Evolutionary conservation across 2,113 vertebrate genomes (phyloP), one percentile per base, ranked within the genome.

Genomic region (Toxostoma redivivum): DNA sequence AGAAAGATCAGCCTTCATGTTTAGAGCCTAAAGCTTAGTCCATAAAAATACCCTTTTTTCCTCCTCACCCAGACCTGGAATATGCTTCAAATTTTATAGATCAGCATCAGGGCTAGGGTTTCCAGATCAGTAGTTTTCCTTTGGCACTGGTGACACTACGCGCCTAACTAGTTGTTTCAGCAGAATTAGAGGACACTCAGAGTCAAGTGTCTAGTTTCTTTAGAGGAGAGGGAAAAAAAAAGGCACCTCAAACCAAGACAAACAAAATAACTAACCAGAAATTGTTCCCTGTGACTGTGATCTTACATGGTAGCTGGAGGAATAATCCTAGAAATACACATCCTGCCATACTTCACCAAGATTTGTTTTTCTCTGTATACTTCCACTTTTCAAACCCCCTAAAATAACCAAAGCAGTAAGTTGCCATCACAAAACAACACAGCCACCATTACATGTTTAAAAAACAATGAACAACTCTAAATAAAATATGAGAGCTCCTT

Each of bases 401-500:
- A 96, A 95, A 96, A 95, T 66, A 95, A 92, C 89, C 87, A 93
- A 86, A 95, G 87, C 70, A 69, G 74, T 71, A 84, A 38, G 89
- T 72, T 95, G 76, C 71, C 65, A 90, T 86, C 84, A 94, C 65
- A 97, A 84, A 95, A 93, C 45, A 71, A 53, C 60, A 85, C 24
- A 95, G 78, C 70, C 47, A 94, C 73, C 20, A 88, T 69, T 56
- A 78, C 3, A 61, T 40, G 45, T 96, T 96, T 81, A 90, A 95
- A 96, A 85, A 96, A 80, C 78, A 95, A 72, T 47, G 17, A 78
- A 88, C 28, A 83, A 67, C 33, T 93, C 71, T 79, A 96, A 78
- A 93, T 92, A 95, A 95, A 95, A 96, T 86, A 81, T 91, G 76
- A 96, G 88, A 93, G 81, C 83, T 95, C 95, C 88, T 94, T 95